Conservation (phyloP, 2,113 vertebrate species). For the Neomonachus schauinslandi region DNA sequence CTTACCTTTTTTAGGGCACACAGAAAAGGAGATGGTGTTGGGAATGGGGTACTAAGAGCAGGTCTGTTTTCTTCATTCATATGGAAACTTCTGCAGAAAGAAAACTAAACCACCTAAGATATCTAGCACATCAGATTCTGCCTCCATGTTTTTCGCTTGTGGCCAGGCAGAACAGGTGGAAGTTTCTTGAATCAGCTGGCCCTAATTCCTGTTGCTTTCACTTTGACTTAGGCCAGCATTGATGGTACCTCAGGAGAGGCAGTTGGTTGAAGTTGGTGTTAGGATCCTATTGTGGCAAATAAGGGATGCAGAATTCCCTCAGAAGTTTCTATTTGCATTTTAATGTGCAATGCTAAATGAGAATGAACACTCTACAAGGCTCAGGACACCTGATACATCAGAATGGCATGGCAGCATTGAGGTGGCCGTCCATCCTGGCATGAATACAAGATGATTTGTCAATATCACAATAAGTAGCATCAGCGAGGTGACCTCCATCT, state of each 20-base stretch:
- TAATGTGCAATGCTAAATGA: background rate
- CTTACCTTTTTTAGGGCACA: background rate
- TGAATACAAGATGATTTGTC: background rate
- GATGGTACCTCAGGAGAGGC: background rate
- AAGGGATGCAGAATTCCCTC: background rate
- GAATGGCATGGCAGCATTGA: background rate
- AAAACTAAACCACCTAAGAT: background rate
- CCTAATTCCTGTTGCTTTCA: background rate
- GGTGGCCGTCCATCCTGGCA: no score
- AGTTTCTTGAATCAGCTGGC: background rate
- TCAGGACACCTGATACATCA: background rate
- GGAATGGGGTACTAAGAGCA: background rate
- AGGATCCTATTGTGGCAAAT: background rate
- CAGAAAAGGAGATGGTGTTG: background rate
- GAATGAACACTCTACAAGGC: background rate
- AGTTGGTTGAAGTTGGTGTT: background rate
- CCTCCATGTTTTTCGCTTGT: background rate
- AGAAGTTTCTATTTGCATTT: background rate
- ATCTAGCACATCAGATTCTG: background rate
- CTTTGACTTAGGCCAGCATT: background rate
- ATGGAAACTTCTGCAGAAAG: background rate
- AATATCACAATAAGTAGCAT: background rate
- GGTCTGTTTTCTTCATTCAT: background rate
- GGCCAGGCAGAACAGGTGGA: background rate
- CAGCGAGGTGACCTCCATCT: background rate